Base-by-base conservation (phyloP, 2,888 invertebrate genomes). In the Periphyllus acericola region DNA sequence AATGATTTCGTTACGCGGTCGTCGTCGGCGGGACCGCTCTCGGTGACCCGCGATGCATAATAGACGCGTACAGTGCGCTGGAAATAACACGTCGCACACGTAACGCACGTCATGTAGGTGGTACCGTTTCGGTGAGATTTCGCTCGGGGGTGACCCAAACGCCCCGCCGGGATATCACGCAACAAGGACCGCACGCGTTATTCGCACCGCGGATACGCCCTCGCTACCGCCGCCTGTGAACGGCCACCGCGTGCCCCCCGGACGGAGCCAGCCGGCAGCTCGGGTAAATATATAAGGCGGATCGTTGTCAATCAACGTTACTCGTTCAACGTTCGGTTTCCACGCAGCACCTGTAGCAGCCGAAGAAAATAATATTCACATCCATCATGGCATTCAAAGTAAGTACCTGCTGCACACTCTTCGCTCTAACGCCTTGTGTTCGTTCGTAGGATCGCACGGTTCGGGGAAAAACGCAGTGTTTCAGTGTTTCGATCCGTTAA, bases 121-220 rank as follows among this genome's bases (percentile, higher is more conserved):
- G 79, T 55, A 17, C 36, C 55, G 40, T 86, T 81, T 81, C n/a
- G 46, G 81, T 81, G 46, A 40, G 81, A 75, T 75, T 80, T 87
- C 32, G 87, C 81, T 81, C 87, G 87, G 80, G 87, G 87, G 87
- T 68, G 81, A 60, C 87, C 80, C 46, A 74, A 87, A 81, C 81
- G 40, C 79, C 81, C 80, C 72, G 74, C 72, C 72, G 80, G 60
- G 86, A 6, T 3, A 81, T 87, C 86, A 80, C 72, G 87, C 74
- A 74, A 87, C 40, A 46, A n/a, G 4, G 36, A 6, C 60, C 21
- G 66, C 78, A n/a, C 19, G n/a, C 32, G 46, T 68, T 25, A 14
- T 5, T 36, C 3, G 34, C 8, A 3, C 32, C 34, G 74, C 19
- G 74, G 74, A 29, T 87, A 81, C 87, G 87, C 87, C 87, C 87